Percentiles rank a stretch among this genome's conserved stretches.
Conservation (phyloP, 1,140 invertebrate genomes). For the Gerris buenoi region DNA sequence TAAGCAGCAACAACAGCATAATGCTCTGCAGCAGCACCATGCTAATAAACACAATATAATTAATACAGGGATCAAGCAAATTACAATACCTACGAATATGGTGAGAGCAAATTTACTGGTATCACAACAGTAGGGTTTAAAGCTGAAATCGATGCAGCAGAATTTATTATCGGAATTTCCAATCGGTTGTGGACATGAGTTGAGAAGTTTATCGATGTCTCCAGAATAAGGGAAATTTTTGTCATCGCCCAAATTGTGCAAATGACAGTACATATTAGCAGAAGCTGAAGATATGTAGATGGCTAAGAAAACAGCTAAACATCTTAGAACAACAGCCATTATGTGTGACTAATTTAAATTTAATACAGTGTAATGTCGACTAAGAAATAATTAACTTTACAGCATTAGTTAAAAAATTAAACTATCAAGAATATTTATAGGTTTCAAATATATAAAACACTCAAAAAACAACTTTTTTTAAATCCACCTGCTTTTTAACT, state of each 20-base stretch:
- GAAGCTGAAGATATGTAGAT: not conserved
- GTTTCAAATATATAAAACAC: no score
- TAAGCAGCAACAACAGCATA: not conserved
- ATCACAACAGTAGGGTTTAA: not conserved
- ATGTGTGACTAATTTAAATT: no score
- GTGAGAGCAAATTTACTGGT: not conserved
- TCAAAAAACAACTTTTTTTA: no score
- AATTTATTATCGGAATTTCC: not conserved
- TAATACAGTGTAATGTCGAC: no score
- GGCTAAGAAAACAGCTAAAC: not conserved
- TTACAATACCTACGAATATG: not conserved
- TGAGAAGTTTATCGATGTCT: not conserved
- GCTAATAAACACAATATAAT: not conserved
- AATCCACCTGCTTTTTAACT: no score
- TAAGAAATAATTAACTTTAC: no score
- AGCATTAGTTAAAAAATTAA: no score
- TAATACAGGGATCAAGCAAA: not conserved
- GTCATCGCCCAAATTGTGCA: not conserved
- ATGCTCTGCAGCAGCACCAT: not conserved
- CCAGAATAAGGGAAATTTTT: not conserved
- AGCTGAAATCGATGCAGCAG: not conserved
- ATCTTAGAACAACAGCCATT: not conserved
- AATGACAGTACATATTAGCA: not conserved
- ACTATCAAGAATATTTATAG: no score
- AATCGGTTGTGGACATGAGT: not conserved